Evolutionary conservation across 2,113 vertebrate genomes (phyloP).

Genomic region (Centrocercus urophasianus): DNA sequence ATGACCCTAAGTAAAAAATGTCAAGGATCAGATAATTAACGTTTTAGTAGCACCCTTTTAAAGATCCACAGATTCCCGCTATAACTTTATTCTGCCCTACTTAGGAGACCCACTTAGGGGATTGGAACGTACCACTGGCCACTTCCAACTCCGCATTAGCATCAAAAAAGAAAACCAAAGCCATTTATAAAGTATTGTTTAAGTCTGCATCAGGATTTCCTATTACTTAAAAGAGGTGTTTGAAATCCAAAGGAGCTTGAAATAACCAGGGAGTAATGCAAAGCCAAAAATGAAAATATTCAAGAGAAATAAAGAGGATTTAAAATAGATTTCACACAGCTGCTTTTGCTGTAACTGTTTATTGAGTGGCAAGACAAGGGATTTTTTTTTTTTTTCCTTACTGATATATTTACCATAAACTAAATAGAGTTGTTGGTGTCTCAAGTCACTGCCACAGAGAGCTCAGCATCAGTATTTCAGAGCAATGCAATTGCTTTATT

Average conservation of each 20-base stretch:
- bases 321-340: constrained; percentile 61
- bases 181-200: background rate
- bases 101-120: background rate
- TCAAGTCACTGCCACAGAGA: constrained; percentile 51
- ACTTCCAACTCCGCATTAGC: background rate
- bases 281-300: constrained; percentile 56
- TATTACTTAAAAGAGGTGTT: constrained; percentile 12
- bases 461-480: constrained; percentile 62
- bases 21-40: constrained; percentile 20
- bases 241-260: constrained; percentile 19
- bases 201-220: background rate
- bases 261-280: constrained; percentile 41
- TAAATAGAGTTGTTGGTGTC: constrained; percentile 68
- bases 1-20: background rate
- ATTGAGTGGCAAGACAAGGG: constrained; percentile 47
- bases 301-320: constrained; percentile 45
- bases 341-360: constrained; percentile 47
- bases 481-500: constrained; percentile 44
- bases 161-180: background rate
- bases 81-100: background rate
- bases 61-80: background rate
- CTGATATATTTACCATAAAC: constrained; percentile 71
- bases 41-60: background rate
- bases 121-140: background rate
- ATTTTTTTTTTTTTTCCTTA: background rate